Percentiles rank a stretch among this genome's conserved stretches.
These are phyloP conservation scores for Ametastegia equiseti DNA, from an alignment of 2,888 invertebrate genomes.

Conservation along the genomic window DNA sequence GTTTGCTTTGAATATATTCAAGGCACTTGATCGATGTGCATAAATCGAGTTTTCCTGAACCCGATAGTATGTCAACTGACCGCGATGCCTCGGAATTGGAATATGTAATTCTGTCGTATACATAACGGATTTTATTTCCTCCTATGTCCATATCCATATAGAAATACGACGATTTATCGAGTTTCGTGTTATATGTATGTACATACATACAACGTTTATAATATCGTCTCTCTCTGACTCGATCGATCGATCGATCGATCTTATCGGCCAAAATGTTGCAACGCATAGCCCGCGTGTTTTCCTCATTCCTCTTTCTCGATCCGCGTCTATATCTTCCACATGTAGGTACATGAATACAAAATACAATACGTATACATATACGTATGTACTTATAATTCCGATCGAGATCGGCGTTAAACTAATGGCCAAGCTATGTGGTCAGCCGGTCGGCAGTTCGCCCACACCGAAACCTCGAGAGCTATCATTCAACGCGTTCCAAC, in stretches of 20 bases:
- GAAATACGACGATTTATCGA: slow-evolving; percentile 24
- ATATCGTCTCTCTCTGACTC: slow-evolving; percentile 5
- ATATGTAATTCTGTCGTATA: neutral
- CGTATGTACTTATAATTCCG: slow-evolving; percentile 31
- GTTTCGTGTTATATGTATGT: slow-evolving; percentile 35
- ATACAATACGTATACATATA: too few species aligned
- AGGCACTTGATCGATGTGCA: too few species aligned
- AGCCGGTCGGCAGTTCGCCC: slow-evolving; percentile 35
- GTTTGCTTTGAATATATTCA: too few species aligned
- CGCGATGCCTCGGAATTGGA: too few species aligned
- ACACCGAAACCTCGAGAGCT: slow-evolving; percentile 31
- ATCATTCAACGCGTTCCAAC: slow-evolving; percentile 32
- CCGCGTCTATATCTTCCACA: neutral
- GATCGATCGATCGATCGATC: neutral
- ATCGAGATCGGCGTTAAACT: slow-evolving; percentile 40
- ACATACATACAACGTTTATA: too few species aligned
- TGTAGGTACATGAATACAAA: too few species aligned
- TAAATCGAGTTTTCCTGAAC: too few species aligned
- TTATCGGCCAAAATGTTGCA: slow-evolving; percentile 31
- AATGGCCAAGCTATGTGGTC: slow-evolving; percentile 4
- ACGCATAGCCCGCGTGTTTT: neutral
- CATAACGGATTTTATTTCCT: neutral
- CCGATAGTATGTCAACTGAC: too few species aligned
- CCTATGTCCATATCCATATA: neutral
- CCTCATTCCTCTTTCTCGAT: neutral